Base-by-base conservation (phyloP, 1,140 invertebrate species). In the Drosophila parvula region DNA sequence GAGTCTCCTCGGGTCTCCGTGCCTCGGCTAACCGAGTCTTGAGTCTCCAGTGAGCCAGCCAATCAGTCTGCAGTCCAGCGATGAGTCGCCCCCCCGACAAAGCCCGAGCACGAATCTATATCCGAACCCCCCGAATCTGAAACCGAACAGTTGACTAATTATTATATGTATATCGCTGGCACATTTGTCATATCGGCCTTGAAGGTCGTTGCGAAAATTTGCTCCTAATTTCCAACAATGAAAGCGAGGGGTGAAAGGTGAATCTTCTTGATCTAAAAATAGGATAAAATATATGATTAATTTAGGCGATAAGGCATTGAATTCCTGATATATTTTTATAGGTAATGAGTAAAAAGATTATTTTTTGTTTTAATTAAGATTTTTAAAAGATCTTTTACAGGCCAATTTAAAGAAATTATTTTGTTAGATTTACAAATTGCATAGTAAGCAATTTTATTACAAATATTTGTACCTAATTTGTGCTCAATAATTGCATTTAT, bases 11-110 rank as follows among this genome's bases (percentile, higher is more conserved):
- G 18, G 11, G 14, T n/a, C 32, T 12, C 3, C 16, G 12, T 43
- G 67, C 63, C 61, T 41, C 4, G 36, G 28, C 12, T 47, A 14
- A 41, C 22, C 22, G 22, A 12, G n/a, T 12, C 36, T 22, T 61
- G 79, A 78, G 68, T 68, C 61, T 58, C 5, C 10, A 28, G 14
- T 47, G 28, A 10, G 12, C 80, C 64, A 82, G 80, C 80, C 80
- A 82, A 82, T 82, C 80, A 70, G 80, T 82, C 80, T 81, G 64
- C 58, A 55, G 38, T 27, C 36, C 30, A 63, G 41, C 51, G 61
- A 32, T 63, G 51, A 55, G 51, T 55, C 51, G 34, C 34, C 34
- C 53, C 36, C n/a, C 22, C n/a, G n/a, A n/a, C n/a, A 22, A 50
- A 59, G 14, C 28, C 27, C 36, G 53, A 32, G 38, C 61, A 64